Evolutionary conservation across 2,797 vertebrate species (phyloP).

Genomic region (Acomys russatus): DNA sequence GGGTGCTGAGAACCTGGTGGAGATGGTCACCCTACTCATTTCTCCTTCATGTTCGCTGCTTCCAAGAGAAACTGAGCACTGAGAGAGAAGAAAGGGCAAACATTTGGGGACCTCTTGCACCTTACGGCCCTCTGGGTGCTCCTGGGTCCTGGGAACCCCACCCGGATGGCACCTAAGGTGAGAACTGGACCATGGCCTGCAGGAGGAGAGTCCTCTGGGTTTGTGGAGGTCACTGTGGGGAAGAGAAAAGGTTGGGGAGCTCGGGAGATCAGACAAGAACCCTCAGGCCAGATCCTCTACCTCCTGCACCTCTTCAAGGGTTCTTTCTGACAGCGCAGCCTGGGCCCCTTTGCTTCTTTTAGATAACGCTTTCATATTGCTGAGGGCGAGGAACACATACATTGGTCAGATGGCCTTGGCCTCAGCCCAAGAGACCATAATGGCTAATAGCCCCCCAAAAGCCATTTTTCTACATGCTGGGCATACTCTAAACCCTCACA

Average conservation of each 20-base stretch:
- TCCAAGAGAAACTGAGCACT: not conserved
- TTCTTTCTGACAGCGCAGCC: not conserved
- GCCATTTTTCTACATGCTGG: not conserved
- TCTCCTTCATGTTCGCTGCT: not conserved
- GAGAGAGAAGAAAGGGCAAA: not conserved
- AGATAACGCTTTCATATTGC: not conserved
- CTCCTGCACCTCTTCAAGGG: accelerated
- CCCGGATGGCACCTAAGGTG: not conserved
- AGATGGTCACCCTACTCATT: not conserved
- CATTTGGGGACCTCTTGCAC: not conserved
- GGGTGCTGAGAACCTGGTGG: not conserved
- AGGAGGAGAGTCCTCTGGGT: too few species aligned
- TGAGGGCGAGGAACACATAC: not conserved
- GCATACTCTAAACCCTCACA: not conserved
- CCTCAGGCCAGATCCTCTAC: not conserved
- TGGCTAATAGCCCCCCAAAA: not conserved
- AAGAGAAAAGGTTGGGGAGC: not conserved
- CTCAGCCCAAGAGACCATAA: not conserved
- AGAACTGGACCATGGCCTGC: not conserved
- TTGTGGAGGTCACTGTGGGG: not conserved
- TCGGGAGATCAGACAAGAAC: too few species aligned
- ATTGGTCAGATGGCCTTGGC: not conserved
- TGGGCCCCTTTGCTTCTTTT: not conserved
- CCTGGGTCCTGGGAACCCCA: too few species aligned
- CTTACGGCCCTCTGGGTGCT: not conserved